A percentile compares a stretch with the other conserved stretches of the same genome.
Evolutionary conservation across 2,797 vertebrate species (phyloP).

Genomic region (Liasis olivaceus): DNA sequence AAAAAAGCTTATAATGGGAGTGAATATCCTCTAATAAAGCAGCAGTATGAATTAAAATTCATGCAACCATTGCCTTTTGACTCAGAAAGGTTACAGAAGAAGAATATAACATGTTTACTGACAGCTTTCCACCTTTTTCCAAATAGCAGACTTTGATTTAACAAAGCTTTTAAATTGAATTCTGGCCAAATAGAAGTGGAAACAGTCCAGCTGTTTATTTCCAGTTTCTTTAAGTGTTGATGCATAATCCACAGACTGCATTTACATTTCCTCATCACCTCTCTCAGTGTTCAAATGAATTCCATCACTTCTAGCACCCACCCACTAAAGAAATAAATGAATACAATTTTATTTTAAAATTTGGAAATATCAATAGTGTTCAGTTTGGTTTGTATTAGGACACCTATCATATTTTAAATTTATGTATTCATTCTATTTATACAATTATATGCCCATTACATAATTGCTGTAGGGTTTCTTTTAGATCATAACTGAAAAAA

Average conservation of each 20-base stretch:
- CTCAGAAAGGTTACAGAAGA: background rate
- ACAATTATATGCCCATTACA: background rate
- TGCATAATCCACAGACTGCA: background rate
- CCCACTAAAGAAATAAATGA: background rate
- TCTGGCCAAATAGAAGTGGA: background rate
- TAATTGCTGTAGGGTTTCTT: background rate
- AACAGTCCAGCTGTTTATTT: background rate
- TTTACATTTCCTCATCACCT: conserved; percentile 7
- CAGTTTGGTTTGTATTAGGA: background rate
- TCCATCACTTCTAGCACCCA: background rate
- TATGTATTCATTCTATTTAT: too few relatives aligned
- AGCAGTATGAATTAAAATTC: background rate
- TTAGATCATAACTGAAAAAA: background rate
- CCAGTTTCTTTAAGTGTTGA: background rate
- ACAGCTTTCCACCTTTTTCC: background rate
- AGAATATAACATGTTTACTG: background rate
- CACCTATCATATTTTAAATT: background rate
- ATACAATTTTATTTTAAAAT: background rate
- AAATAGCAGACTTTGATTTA: background rate
- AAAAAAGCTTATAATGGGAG: background rate
- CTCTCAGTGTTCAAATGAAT: conserved; percentile 15
- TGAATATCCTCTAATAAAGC: rapidly evolving
- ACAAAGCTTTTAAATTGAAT: background rate
- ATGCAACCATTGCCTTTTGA: background rate
- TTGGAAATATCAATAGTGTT: background rate